Base-by-base conservation (phyloP, 2,888 invertebrate species). In the Cantharis nigra region DNA sequence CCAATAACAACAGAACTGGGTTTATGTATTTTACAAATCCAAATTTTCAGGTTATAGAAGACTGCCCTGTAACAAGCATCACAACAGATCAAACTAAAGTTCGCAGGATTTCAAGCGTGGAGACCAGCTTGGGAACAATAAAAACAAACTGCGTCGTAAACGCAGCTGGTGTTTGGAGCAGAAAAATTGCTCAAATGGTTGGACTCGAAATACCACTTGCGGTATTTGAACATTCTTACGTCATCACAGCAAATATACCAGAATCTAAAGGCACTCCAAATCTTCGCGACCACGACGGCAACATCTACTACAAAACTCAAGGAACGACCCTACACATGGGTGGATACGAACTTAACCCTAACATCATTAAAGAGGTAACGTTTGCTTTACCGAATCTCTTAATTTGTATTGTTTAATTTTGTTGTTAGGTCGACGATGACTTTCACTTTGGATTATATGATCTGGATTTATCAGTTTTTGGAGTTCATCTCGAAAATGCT, bases 181-280 rank as follows among this genome's bases (percentile, higher is more conserved):
- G 94, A 4, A 91, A 93, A 75, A 89, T 97, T 13, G 92, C 94
- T 0, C 89, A 92, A 80, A 92, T 92, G 89, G 92, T 93, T 0
- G 94, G 93, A 1, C 85, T 92, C 0, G 91, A 91, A 74, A 90
- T 97, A 13, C 97, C 97, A 0, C 83, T 97, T 33, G 89, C 94
- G 11, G 93, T 96, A 0, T 95, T 97, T 92, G 96, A 96, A 84
- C 97, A 98, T 86, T 94, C 97, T 0, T 98, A 97, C 85, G 93
- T 97, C 5, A 92, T 97, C 0, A 94, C 95, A 1, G 96, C 97
- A 78, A 90, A 92, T 0, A 94, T 97, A 13, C 92, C 94, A 0
- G 95, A 94, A 80, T 91, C 95, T 0, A 90, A 93, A 75, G 92
- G 93, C 69, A 88, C 94, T 77, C 97, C 97, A 0, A 97, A 97